Evolutionary conservation across 2,113 vertebrate species (phyloP), one percentile per base, ranked within the genome.

Genomic region (Okapia johnstoni): DNA sequence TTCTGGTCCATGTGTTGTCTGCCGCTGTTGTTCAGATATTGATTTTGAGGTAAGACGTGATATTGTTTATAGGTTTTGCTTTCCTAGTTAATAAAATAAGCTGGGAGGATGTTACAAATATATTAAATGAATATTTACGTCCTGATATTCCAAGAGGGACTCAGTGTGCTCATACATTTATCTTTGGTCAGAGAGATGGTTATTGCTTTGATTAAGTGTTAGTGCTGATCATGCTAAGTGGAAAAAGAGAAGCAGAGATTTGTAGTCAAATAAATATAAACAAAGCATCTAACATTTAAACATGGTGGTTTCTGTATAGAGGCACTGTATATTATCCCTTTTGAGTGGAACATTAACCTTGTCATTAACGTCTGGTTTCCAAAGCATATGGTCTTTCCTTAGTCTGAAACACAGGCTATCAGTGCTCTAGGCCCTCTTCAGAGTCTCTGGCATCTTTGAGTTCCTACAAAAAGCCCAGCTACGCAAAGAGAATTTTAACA

Each of bases 11-110:
- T 99, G 99, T 98, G 40, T 99, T 54, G 97, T 98, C 52, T 99
- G 99, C 98, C 99, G 99, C 93, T 99, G 99, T 98, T 99, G 99
- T 91, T 96, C 98, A 87, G 99, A 99, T 66, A 46, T 99, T 97
- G 97, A 99, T 98, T 99, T 99, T 99, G 99, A 99, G 99, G 99
- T 99, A 98, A 94, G 96, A 52, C 66, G 16, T 63, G 70, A 96
- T 87, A 36, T 36, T 25, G 6, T 86, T 81, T 88, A 25, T 61
- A 2, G 25, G 46, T 50, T 70, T 87, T 25, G 30, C 3, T 81
- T 93, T 93, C 26, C 50, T 89, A 46, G n/a, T 46, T 63, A 76
- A 77, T 54, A 85, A 21, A 57, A 26, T 63, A 90, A 33, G 28
- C 16, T 88, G 23, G 9, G 36, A 93, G 66, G 11, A 48, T 57